Evolutionary conservation across 2,888 invertebrate species (phyloP).

Genomic region (Vesta saturnalis): DNA sequence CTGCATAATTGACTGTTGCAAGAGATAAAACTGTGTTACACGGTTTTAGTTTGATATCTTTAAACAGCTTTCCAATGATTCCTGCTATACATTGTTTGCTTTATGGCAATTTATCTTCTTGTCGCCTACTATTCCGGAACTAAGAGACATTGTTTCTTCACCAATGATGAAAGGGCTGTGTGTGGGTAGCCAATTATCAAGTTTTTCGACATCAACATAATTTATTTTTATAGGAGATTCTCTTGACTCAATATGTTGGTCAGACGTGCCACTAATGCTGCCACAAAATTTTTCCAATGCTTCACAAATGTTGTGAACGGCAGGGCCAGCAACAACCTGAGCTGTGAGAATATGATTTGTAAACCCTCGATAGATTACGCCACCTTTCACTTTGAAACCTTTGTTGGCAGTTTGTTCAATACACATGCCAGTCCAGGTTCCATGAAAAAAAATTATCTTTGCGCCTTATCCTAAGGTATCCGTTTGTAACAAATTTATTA

Average conservation of each 20-base stretch:
- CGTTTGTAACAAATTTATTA: constrained; percentile 48
- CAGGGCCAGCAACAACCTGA: constrained; percentile 53
- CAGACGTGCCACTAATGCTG: constrained; percentile 50
- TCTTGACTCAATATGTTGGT: constrained; percentile 56
- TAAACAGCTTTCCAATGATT: constrained; percentile 42
- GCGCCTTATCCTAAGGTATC: constrained; percentile 55
- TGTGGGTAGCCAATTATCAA: constrained; percentile 51
- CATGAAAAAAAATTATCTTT: constrained; percentile 57
- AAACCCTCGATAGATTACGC: constrained; percentile 54
- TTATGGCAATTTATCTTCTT: constrained; percentile 49
- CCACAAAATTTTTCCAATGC: constrained; percentile 50
- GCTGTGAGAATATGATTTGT: constrained; percentile 57
- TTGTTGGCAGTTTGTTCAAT: constrained; percentile 53
- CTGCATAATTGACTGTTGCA: constrained; percentile 45
- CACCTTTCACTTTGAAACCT: constrained; percentile 56
- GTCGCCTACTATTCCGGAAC: background rate
- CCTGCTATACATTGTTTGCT: constrained; percentile 39
- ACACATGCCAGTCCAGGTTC: constrained; percentile 56
- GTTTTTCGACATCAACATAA: constrained; percentile 40
- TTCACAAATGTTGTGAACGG: constrained; percentile 51
- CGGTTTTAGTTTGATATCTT: constrained; percentile 53
- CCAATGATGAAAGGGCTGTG: constrained; percentile 51
- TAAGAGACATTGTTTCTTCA: constrained; percentile 2
- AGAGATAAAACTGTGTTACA: constrained; percentile 53
- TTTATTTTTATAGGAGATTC: constrained; percentile 52